phyloP scores from a whole-genome alignment of 2,888 invertebrate genomes.

The Sphaerophoria rueppellii region DNA sequence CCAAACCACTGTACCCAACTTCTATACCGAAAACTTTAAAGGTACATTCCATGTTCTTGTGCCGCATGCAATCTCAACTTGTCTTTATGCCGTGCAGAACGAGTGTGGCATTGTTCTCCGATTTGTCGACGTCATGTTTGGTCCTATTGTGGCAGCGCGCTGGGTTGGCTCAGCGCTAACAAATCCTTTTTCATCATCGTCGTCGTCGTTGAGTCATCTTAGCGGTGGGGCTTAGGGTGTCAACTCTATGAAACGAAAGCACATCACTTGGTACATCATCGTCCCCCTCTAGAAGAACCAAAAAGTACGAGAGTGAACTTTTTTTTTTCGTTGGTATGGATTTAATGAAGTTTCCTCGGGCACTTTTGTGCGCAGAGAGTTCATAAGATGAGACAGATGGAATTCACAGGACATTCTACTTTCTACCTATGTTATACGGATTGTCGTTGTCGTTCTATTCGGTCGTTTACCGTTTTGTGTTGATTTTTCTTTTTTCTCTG shows the following conservation, averaged over 20 bases:
- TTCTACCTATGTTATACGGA: slow-evolving; percentile 23
- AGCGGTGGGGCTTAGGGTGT: slow-evolving; percentile 33
- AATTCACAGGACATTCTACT: slow-evolving; percentile 58
- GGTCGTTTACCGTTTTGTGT: slow-evolving; percentile 54
- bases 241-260: slow-evolving; percentile 24
- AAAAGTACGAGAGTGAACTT: slow-evolving; percentile 52
- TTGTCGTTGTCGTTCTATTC: slow-evolving; percentile 45
- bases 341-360: slow-evolving; percentile 73
- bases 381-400: slow-evolving; percentile 71
- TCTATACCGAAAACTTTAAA: neutral
- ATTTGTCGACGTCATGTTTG: slow-evolving; percentile 71
- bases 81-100: slow-evolving; percentile 9
- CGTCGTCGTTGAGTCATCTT: slow-evolving; percentile 26
- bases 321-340: slow-evolving; percentile 43
- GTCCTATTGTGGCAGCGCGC: slow-evolving; percentile 65
- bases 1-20: no score
- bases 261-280: neutral
- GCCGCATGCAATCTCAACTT: slow-evolving; percentile 40
- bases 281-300: slow-evolving; percentile 6
- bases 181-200: slow-evolving; percentile 73
- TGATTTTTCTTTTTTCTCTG: slow-evolving; percentile 12
- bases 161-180: slow-evolving; percentile 67
- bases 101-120: slow-evolving; percentile 71
- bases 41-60: slow-evolving; percentile 14
- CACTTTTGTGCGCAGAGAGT: slow-evolving; percentile 59